Percentiles rank a stretch among this genome's conserved stretches.
Evolutionary conservation across 2,113 vertebrate genomes (phyloP).

Genomic region (Indicator indicator): DNA sequence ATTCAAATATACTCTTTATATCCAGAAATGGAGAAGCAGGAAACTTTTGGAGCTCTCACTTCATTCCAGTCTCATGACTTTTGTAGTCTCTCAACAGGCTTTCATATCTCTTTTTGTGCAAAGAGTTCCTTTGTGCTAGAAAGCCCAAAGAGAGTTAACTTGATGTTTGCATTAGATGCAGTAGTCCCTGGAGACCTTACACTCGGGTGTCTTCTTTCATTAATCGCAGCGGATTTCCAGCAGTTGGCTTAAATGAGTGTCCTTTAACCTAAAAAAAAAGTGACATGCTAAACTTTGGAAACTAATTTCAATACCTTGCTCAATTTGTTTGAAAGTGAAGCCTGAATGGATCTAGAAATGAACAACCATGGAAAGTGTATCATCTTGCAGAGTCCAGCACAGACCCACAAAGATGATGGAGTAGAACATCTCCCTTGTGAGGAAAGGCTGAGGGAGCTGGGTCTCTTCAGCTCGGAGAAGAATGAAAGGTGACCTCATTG

Average conservation of each 20-base stretch:
- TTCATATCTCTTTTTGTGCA: accelerated
- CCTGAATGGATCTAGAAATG: neutral
- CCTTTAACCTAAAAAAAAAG: neutral
- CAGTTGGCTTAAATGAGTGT: neutral
- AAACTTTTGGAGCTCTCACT: neutral
- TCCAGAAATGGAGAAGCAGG: neutral
- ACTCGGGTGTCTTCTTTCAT: neutral
- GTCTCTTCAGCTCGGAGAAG: too few relatives aligned
- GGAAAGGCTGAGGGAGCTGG: too few relatives aligned
- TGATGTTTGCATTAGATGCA: neutral
- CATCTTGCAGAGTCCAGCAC: neutral
- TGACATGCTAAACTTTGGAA: neutral
- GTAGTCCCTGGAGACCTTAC: neutral
- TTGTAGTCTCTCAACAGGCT: neutral
- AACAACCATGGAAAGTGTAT: neutral
- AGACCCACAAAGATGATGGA: too few relatives aligned
- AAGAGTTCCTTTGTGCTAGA: neutral
- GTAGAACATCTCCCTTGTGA: too few relatives aligned
- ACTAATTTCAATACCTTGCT: neutral
- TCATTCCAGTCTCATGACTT: neutral
- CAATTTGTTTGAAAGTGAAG: slow-evolving; percentile 15
- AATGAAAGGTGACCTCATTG: too few relatives aligned
- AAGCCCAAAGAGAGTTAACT: neutral
- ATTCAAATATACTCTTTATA: neutral
- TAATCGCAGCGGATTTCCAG: neutral